These are phyloP conservation scores for Lycodopsis pacificus DNA, from an alignment of 2,797 vertebrate genomes.

Conservation along the genomic window DNA sequence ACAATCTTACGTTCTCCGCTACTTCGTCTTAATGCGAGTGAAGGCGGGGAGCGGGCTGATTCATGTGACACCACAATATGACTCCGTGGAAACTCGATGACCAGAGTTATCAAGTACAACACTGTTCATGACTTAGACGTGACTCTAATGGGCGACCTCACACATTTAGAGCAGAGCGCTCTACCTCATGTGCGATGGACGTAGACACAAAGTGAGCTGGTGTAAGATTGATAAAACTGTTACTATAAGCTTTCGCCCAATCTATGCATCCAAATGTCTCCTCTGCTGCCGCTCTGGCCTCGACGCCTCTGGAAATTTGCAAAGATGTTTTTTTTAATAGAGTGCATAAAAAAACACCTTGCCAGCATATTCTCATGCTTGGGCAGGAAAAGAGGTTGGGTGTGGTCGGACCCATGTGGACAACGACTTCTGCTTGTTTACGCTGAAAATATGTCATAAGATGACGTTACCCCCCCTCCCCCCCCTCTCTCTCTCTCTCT, in stretches of 20 bases:
- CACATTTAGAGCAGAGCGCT: neutral
- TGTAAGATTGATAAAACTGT: slow-evolving; percentile 20
- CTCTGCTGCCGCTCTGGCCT: slow-evolving; percentile 4
- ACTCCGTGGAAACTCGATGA: slow-evolving; percentile 10
- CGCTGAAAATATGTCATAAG: slow-evolving; percentile 25
- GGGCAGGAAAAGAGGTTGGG: slow-evolving; percentile 34
- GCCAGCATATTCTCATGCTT: slow-evolving; percentile 13
- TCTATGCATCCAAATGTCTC: slow-evolving; percentile 28
- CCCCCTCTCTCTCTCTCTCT: slow-evolving; percentile 18
- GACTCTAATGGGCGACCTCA: slow-evolving; percentile 2
- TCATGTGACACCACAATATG: slow-evolving; percentile 9
- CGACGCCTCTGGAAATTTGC: neutral
- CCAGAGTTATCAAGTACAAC: slow-evolving; percentile 20
- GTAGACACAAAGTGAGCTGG: neutral
- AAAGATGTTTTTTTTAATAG: neutral
- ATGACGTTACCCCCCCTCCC: slow-evolving; percentile 26
- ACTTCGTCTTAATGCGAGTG: slow-evolving; percentile 30
- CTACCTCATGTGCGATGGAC: slow-evolving; percentile 3
- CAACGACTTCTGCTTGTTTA: slow-evolving; percentile 36
- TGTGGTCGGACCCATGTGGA: slow-evolving; percentile 55
- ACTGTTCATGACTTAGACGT: neutral
- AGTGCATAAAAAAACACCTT: neutral
- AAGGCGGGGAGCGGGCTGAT: neutral
- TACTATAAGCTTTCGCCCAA: neutral
- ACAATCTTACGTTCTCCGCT: slow-evolving; percentile 4